Evolutionary conservation across 2,797 vertebrate species (phyloP), one percentile per base, ranked within the genome.

Genomic region (Caiman crocodilus): DNA sequence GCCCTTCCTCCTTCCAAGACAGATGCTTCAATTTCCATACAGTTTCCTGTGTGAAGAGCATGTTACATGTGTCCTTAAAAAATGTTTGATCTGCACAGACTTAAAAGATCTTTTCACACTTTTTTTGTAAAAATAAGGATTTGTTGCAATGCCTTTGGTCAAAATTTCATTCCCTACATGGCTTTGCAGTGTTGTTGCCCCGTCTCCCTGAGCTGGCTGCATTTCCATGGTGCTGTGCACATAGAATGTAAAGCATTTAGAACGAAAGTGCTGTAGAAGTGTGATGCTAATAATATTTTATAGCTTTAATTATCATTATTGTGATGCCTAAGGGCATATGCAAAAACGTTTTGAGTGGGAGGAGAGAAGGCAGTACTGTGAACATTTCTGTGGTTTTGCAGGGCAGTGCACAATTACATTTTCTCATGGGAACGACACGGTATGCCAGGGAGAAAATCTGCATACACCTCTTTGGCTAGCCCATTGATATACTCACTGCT

Each of bases 351-450:
- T 65, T 84, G 96, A 89, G 95, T 93, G 93, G 96, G 96, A 83
- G 95, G 94, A 89, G 91, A 90, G 94, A 79, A 95, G 95, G 91
- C 94, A 88, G 93, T 1, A n/a, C 94, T 86, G 91, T 83, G 94
- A 96, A 90, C 94, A 94, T 96, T 95, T 89, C 92, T 97, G 94
- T 93, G 95, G 96, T 90, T 97, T 96, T 82, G 95, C 92, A 58
- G 95, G 95, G 94, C 95, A 96, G 90, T 86, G 90, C 0, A 92
- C 93, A 94, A 71, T 81, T 57, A 77, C 87, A 88, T 93, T 96
- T 97, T 97, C 96, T 97, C 96, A 95, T 96, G 97, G 95, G 96
- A 97, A 97, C 94, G 15, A 69, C 64, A 42, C 79, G 10, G 61
- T 61, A 6, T 69, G 90, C 84, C 89, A 74, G 84, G 87, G 80